Conservation (phyloP, 2,888 invertebrate species). For the Torymus texanus region DNA sequence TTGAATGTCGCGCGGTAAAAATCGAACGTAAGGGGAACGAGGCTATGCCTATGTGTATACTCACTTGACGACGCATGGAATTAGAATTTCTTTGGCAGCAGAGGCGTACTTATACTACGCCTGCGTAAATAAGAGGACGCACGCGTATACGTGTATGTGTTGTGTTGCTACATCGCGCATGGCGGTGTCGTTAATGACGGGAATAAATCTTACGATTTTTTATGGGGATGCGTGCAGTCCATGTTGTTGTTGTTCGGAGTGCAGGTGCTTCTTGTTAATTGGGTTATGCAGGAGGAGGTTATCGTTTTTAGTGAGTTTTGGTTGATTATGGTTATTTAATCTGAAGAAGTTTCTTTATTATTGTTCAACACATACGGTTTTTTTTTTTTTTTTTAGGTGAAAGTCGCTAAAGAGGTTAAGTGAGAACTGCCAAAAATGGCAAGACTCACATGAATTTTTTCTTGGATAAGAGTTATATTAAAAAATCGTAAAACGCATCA, state of each 20-base stretch:
- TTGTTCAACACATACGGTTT: too few species aligned
- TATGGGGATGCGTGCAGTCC: not conserved
- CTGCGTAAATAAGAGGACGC: not conserved
- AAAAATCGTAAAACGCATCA: too few species aligned
- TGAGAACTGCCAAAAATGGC: too few species aligned
- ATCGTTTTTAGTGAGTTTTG: too few species aligned
- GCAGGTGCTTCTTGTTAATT: not conserved
- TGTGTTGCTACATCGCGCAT: conserved; percentile 10
- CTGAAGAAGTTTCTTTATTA: too few species aligned
- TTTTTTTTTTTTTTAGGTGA: too few species aligned
- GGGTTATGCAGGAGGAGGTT: not conserved
- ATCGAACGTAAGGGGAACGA: conserved; percentile 37
- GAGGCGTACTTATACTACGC: not conserved
- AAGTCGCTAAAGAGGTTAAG: too few species aligned
- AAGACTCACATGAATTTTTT: too few species aligned
- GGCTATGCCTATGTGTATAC: conserved; percentile 20
- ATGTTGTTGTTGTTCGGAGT: conserved; percentile 1
- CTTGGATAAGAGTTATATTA: too few species aligned
- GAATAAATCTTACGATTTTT: conserved; percentile 37
- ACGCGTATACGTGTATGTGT: not conserved
- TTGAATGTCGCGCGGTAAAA: conserved; percentile 15
- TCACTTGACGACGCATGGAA: not conserved
- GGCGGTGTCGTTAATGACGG: conserved; percentile 22
- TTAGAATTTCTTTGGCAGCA: conserved; percentile 22
- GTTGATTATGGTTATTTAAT: too few species aligned